Evolutionary conservation across 92 coral and sea anemone genomes (phyloP).

Genomic region (Epizoanthus ramosus): DNA sequence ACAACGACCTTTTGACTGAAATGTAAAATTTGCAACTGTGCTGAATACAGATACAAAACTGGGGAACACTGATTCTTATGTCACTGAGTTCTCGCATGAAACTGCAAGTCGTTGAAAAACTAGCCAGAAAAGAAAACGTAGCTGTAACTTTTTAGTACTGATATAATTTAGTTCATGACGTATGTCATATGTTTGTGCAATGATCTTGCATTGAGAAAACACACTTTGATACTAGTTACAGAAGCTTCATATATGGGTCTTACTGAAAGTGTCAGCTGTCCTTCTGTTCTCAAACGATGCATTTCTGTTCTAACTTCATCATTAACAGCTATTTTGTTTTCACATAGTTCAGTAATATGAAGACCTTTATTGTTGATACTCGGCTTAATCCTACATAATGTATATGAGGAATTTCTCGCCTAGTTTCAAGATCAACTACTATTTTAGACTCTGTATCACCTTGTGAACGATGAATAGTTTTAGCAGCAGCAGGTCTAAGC

Average conservation of each 20-base stretch:
- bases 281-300: constrained; percentile 24
- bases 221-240: constrained; percentile 14
- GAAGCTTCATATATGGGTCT: constrained; percentile 6
- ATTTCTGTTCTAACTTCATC: constrained; percentile 16
- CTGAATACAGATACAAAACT: no score
- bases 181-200: constrained; percentile 31
- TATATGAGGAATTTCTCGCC: neutral
- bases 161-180: constrained; percentile 21
- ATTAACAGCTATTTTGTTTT: constrained; percentile 32
- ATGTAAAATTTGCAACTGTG: no score
- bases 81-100: no score
- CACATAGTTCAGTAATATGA: neutral
- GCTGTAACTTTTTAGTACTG: no score
- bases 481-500: constrained; percentile 68
- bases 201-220: constrained; percentile 32
- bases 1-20: no score
- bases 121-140: no score
- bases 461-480: constrained; percentile 63
- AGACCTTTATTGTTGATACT: constrained; percentile 20
- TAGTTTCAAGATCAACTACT: no score
- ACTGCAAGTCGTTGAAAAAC: no score
- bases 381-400: neutral
- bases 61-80: no score
- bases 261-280: constrained; percentile 10
- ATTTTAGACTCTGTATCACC: constrained; percentile 66